These are phyloP conservation scores for Agrochola circellaris DNA, from an alignment of 2,888 invertebrate species.

Conservation along the genomic window DNA sequence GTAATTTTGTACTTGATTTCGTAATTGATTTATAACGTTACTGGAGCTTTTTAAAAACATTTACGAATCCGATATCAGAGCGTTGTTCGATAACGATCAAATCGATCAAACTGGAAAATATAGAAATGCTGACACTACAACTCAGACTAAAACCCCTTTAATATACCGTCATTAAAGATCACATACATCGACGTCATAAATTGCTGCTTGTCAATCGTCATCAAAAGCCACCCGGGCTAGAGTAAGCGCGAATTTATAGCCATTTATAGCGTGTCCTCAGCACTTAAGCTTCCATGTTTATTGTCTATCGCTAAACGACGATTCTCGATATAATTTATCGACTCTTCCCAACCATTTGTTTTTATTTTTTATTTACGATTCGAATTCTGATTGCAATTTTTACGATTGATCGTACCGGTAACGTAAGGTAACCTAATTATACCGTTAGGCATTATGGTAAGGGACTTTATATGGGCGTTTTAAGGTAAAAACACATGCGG, in stretches of 20 bases:
- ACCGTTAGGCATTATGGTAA: constrained; percentile 30
- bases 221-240: constrained; percentile 54
- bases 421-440: constrained; percentile 50
- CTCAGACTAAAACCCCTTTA: neutral
- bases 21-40: neutral
- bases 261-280: constrained; percentile 58
- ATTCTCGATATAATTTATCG: constrained; percentile 67
- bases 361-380: constrained; percentile 63
- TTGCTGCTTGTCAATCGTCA: constrained; percentile 56
- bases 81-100: neutral
- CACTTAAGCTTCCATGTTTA: constrained; percentile 61
- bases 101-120: neutral
- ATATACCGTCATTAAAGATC: neutral
- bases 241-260: constrained; percentile 57
- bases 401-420: constrained; percentile 37
- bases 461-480: constrained; percentile 32
- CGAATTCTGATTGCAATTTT: constrained; percentile 58
- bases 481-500: constrained; percentile 46
- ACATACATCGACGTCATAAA: constrained; percentile 42
- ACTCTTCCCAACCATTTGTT: constrained; percentile 57
- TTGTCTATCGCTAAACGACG: constrained; percentile 61
- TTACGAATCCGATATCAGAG: neutral
- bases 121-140: neutral
- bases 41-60: neutral
- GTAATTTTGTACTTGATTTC: neutral